A percentile compares a stretch with the other conserved stretches of the same genome.
Conservation (phyloP, 2,797 vertebrate genomes). For the Chlorospingus flavigularis region DNA sequence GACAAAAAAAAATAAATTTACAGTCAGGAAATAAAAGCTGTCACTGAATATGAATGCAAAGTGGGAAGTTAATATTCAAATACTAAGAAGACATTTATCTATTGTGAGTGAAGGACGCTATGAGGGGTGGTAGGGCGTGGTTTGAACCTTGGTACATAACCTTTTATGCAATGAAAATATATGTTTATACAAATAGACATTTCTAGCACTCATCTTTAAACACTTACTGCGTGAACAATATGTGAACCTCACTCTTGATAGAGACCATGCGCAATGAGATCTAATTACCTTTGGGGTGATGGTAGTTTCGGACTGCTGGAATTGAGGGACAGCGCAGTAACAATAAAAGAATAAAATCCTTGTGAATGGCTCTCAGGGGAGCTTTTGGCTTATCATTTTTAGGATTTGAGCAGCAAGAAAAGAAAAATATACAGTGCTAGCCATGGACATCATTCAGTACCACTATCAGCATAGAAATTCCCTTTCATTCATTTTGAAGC, state of each 20-base stretch:
- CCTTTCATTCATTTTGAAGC: neutral
- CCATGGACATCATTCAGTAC: neutral
- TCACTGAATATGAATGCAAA: neutral
- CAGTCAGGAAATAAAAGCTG: neutral
- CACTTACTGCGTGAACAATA: neutral
- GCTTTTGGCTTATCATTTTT: neutral
- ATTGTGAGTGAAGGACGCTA: neutral
- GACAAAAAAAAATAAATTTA: neutral
- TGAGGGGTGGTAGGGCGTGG: neutral
- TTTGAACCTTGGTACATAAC: neutral
- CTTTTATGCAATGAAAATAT: neutral
- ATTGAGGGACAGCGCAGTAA: neutral
- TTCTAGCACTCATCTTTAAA: conserved; percentile 3
- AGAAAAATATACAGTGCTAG: neutral
- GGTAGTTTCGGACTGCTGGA: neutral
- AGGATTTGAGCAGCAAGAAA: neutral
- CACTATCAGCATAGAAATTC: neutral
- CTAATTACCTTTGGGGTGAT: neutral
- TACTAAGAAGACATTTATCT: neutral
- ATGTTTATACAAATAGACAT: neutral
- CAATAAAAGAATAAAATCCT: neutral
- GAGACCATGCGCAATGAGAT: neutral
- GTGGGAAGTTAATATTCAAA: neutral
- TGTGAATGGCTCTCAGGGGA: neutral
- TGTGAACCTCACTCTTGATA: neutral